Evolutionary conservation across 2,888 invertebrate species (phyloP).

Genomic region (Drosophila mimica): DNA sequence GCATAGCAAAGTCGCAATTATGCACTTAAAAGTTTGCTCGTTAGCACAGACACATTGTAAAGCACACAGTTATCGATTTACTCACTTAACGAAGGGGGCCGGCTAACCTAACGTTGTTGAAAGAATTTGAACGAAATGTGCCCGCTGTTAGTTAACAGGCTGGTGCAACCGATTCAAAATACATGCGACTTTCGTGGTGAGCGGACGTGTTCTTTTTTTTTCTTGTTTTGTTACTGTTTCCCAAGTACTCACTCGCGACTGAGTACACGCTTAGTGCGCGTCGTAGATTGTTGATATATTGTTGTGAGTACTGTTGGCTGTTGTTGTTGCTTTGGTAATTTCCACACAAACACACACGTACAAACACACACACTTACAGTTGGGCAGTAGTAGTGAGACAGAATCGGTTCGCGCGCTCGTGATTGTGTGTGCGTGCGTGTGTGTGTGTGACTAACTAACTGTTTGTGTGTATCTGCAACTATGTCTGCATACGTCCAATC

Average conservation of each 20-base stretch:
- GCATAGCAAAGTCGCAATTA: neutral
- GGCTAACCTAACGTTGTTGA: conserved; percentile 13
- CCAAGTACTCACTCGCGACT: conserved; percentile 31
- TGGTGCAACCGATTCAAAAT: conserved; percentile 40
- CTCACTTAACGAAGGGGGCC: conserved; percentile 29
- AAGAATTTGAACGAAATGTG: conserved; percentile 14
- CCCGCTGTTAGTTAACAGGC: conserved; percentile 41
- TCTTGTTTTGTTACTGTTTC: conserved; percentile 44
- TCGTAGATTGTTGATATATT: conserved; percentile 56
- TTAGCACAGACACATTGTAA: neutral
- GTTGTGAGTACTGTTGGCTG: conserved; percentile 37
- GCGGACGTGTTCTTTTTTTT: conserved; percentile 59
- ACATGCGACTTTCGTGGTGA: conserved; percentile 66
- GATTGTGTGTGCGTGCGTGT: conserved; percentile 30
- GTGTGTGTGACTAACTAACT: conserved; percentile 24
- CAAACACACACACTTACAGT: neutral
- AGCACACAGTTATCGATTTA: conserved; percentile 9
- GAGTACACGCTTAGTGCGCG: conserved; percentile 54
- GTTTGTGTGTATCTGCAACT: conserved; percentile 47
- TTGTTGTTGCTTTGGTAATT: conserved; percentile 67
- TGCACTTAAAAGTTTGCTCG: neutral
- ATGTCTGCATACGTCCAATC: conserved; percentile 36
- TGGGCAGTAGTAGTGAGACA: conserved; percentile 43
- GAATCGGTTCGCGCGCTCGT: conserved; percentile 42
- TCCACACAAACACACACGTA: conserved; percentile 46